A percentile compares a stretch with the other conserved stretches of the same genome.
Conservation (phyloP, 2,888 invertebrate species). For the Lithophane ornitopus region DNA sequence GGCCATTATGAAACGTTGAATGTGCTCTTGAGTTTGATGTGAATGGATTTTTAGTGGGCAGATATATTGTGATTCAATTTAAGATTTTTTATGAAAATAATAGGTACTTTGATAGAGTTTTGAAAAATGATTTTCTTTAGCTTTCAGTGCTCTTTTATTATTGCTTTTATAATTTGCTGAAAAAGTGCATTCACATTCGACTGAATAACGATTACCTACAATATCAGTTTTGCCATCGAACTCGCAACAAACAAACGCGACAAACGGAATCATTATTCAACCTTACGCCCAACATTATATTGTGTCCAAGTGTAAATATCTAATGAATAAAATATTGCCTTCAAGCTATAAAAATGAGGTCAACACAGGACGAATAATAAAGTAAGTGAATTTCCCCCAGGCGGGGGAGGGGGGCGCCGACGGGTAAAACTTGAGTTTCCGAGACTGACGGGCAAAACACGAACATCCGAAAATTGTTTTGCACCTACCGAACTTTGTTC, state of each 20-base stretch:
- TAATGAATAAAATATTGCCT: constrained; percentile 66
- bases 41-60: constrained; percentile 23
- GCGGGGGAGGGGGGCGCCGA: constrained; percentile 10
- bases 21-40: constrained; percentile 20
- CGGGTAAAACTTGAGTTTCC: constrained; percentile 61
- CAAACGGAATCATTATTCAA: constrained; percentile 45
- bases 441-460: constrained; percentile 64
- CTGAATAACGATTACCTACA: too few species aligned
- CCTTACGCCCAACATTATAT: constrained; percentile 48
- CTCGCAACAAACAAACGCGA: too few species aligned
- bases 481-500: constrained; percentile 65
- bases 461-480: constrained; percentile 68
- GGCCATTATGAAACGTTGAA: constrained; percentile 50
- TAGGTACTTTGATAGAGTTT: too few species aligned
- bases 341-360: constrained; percentile 67
- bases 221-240: constrained; percentile 5
- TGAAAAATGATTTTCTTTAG: too few species aligned
- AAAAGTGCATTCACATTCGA: too few species aligned
- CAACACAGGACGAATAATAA: constrained; percentile 68
- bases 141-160: too few species aligned
- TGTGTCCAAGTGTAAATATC: constrained; percentile 65
- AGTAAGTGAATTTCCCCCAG: constrained; percentile 61
- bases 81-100: too few species aligned
- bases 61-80: constrained; percentile 11
- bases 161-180: too few species aligned